Conservation (phyloP, 2,888 invertebrate species). For the Calephelis perditalis region DNA sequence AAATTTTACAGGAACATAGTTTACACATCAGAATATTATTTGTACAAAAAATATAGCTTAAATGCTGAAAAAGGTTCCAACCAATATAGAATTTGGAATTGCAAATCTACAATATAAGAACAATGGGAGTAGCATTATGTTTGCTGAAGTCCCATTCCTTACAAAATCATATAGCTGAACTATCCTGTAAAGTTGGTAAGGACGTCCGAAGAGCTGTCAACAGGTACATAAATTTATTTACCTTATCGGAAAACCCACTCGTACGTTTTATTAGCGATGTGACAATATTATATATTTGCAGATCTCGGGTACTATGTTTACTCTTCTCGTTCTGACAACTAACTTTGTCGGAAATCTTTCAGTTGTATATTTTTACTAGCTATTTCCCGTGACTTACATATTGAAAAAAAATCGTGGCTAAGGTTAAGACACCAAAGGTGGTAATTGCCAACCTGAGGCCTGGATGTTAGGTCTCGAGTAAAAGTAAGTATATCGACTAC, state of each 20-base stretch:
- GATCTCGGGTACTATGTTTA: slow-evolving; percentile 5
- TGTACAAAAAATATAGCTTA: too few species aligned
- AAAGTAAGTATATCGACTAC: too few species aligned
- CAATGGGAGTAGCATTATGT: neutral
- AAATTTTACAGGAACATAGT: too few species aligned
- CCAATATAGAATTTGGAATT: too few species aligned
- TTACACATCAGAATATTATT: too few species aligned
- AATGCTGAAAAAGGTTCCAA: too few species aligned
- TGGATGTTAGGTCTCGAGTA: too few species aligned
- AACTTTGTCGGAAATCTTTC: neutral
- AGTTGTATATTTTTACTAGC: neutral
- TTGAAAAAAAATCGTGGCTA: too few species aligned
- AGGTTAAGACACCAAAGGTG: too few species aligned
- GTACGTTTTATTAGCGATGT: slow-evolving; percentile 10
- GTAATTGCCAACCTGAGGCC: too few species aligned
- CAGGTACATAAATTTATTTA: slow-evolving; percentile 7
- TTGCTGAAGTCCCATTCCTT: neutral
- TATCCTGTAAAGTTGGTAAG: neutral
- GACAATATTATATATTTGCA: slow-evolving; percentile 5
- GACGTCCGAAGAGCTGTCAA: slow-evolving; percentile 1
- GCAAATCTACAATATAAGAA: too few species aligned
- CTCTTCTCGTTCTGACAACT: slow-evolving; percentile 1
- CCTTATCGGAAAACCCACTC: slow-evolving; percentile 8
- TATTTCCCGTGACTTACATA: too few species aligned
- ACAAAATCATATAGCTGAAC: neutral